phyloP scores from a whole-genome alignment of 1,140 invertebrate species.

The Drosophila saltans region DNA sequence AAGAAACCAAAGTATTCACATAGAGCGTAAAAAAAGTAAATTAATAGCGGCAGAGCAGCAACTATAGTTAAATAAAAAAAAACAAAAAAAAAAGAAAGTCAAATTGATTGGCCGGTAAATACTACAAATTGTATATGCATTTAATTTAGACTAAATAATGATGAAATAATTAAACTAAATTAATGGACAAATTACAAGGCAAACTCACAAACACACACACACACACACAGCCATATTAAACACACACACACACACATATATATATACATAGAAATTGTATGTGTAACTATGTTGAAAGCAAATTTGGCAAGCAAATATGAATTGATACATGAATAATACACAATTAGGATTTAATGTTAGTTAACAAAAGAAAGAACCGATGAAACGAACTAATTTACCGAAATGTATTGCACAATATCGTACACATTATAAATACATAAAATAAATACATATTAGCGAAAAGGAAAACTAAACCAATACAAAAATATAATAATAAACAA shows the following conservation, averaged over 20 bases:
- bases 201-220: slow-evolving; percentile 3
- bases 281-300: slow-evolving; percentile 24
- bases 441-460: slow-evolving; percentile 60
- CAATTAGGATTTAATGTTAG: slow-evolving; percentile 55
- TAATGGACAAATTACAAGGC: slow-evolving; percentile 24
- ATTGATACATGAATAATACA: slow-evolving; percentile 61
- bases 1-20: slow-evolving; percentile 52
- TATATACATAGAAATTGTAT: background rate
- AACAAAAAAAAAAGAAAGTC: background rate
- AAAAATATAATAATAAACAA: slow-evolving; percentile 43
- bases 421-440: slow-evolving; percentile 51
- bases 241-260: background rate
- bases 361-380: slow-evolving; percentile 43
- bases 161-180: slow-evolving; percentile 47
- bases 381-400: slow-evolving; percentile 74
- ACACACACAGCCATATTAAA: background rate
- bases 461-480: slow-evolving; percentile 38
- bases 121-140: slow-evolving; percentile 79
- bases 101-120: slow-evolving; percentile 61
- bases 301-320: slow-evolving; percentile 67
- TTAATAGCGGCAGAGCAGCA: slow-evolving; percentile 69
- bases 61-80: slow-evolving; percentile 47
- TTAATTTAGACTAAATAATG: slow-evolving; percentile 67
- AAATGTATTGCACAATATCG: slow-evolving; percentile 82
- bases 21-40: slow-evolving; percentile 61